Evolutionary conservation across 2,888 invertebrate genomes (phyloP).

Genomic region (Ferdinandea cuprea): DNA sequence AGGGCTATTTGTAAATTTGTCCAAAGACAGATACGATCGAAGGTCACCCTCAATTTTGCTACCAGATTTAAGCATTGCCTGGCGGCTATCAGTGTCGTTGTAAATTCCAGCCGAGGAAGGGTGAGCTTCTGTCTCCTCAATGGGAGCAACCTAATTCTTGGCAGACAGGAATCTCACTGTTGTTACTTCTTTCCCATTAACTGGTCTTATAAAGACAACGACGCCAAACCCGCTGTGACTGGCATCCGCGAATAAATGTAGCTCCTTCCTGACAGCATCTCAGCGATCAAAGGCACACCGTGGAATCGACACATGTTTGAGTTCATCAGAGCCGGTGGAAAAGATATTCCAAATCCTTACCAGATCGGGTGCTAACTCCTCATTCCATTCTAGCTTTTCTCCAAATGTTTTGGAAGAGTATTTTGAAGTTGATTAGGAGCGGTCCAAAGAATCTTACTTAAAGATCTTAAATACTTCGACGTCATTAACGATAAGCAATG

Average conservation of each 20-base stretch:
- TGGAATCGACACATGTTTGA: background rate
- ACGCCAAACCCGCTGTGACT: background rate
- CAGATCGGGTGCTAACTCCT: background rate
- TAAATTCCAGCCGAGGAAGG: background rate
- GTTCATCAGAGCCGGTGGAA: background rate
- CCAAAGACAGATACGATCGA: background rate
- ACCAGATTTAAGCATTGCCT: background rate
- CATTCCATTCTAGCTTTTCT: conserved; percentile 5
- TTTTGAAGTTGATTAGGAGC: background rate
- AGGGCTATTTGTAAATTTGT: background rate
- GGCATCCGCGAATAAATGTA: background rate
- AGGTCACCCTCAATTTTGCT: background rate
- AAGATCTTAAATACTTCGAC: background rate
- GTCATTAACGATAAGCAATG: too few relatives aligned
- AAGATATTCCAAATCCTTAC: background rate
- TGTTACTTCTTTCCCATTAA: background rate
- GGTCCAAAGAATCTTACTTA: background rate
- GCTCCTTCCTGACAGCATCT: background rate
- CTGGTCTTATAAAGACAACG: background rate
- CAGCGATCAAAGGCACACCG: background rate
- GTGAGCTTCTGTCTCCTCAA: background rate
- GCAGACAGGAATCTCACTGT: background rate
- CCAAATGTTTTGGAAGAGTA: conserved; percentile 7
- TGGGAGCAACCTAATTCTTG: background rate
- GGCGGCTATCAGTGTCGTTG: background rate